These are phyloP conservation scores for Lepidurus apus DNA, from an alignment of 1,140 invertebrate genomes.

Conservation along the genomic window DNA sequence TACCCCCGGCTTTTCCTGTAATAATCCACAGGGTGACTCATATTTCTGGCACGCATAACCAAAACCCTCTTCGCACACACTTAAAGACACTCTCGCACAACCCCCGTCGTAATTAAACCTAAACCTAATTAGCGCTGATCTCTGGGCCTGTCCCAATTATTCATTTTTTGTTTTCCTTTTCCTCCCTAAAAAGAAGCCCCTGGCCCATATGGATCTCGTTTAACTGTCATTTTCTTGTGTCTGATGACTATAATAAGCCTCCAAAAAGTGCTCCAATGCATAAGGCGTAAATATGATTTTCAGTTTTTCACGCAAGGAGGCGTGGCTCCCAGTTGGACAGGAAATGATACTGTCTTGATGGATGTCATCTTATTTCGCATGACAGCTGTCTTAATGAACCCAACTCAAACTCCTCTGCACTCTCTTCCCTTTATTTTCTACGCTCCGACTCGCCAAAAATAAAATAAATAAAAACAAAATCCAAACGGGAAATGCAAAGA, in stretches of 20 bases:
- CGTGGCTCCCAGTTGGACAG: not conserved
- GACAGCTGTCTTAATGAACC: slow-evolving; percentile 17
- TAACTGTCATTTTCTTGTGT: not conserved
- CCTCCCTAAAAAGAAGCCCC: not conserved
- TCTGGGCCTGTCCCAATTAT: not conserved
- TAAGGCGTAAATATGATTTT: not conserved
- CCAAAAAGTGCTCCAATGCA: not conserved
- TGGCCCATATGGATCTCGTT: not conserved
- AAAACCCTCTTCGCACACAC: slow-evolving; percentile 1
- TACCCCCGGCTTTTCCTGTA: not conserved
- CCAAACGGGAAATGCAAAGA: not conserved
- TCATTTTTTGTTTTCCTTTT: slow-evolving; percentile 5
- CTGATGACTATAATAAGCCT: not conserved
- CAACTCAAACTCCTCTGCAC: not conserved
- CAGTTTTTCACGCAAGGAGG: not conserved
- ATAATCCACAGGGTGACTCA: not conserved
- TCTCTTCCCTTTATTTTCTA: not conserved
- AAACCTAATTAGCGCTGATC: slow-evolving; percentile 15
- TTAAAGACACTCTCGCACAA: not conserved
- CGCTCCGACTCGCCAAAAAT: not conserved
- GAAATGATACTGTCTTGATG: slow-evolving; percentile 10
- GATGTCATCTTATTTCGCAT: not conserved
- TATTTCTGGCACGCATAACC: not conserved
- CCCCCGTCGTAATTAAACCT: not conserved
- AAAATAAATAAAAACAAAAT: too few relatives aligned